These are phyloP conservation scores for Empis livida DNA, from an alignment of 2,888 invertebrate genomes.

Conservation along the genomic window DNA sequence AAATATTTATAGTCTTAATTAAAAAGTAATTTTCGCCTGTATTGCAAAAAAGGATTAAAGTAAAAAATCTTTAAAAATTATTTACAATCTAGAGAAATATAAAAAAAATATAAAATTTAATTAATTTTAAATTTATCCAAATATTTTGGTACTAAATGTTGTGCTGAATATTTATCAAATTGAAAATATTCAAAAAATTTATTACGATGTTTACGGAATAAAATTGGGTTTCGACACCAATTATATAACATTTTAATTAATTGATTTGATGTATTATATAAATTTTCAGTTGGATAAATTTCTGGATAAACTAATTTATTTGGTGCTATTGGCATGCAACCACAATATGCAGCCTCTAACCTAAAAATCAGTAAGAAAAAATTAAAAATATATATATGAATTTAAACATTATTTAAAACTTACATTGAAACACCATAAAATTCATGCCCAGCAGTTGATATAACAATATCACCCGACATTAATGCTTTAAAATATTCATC, in stretches of 20 bases:
- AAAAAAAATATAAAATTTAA: conserved; percentile 3
- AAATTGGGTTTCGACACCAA: conserved; percentile 38
- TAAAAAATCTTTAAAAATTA: too few relatives aligned
- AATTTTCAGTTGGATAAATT: conserved; percentile 48
- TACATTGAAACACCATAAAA: conserved; percentile 66
- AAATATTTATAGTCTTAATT: too few relatives aligned
- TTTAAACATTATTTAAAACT: conserved; percentile 18
- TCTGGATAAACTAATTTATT: conserved; percentile 58
- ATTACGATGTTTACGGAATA: conserved; percentile 30
- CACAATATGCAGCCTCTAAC: conserved; percentile 53
- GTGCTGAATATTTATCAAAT: conserved; percentile 34
- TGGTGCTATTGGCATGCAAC: conserved; percentile 59
- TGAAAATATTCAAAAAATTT: conserved; percentile 30
- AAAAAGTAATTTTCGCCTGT: too few relatives aligned
- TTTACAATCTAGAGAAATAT: too few relatives aligned
- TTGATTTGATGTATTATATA: conserved; percentile 45
- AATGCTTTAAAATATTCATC: conserved; percentile 45
- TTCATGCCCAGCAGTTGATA: conserved; percentile 62
- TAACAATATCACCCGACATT: conserved; percentile 45
- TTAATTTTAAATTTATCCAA: conserved; percentile 28
- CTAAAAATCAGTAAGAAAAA: conserved; percentile 29
- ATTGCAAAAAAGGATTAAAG: too few relatives aligned
- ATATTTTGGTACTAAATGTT: conserved; percentile 33
- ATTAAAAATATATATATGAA: neutral
- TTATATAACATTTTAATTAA: conserved; percentile 42